A percentile compares a stretch with the other conserved stretches of the same genome.
These are phyloP conservation scores for Potamarius usumacintae DNA, from an alignment of 2,113 vertebrate species.

Conservation along the genomic window DNA sequence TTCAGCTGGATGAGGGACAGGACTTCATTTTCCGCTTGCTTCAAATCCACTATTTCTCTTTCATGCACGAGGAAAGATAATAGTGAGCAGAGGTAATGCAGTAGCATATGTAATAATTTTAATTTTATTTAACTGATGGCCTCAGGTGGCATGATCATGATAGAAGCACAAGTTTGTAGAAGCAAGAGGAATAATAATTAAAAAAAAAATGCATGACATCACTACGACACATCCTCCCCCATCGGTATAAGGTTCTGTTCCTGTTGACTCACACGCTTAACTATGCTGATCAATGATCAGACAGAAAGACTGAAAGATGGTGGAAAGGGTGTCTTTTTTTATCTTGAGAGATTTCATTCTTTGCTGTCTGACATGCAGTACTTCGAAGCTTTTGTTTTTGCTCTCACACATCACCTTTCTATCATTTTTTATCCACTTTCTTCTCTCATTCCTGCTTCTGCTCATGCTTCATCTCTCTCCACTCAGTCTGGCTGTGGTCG, in stretches of 20 bases:
- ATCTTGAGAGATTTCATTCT: constrained; percentile 5
- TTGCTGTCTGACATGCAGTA: neutral
- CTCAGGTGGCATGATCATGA: neutral
- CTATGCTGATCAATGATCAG: constrained; percentile 3
- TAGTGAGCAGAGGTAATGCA: constrained; percentile 3
- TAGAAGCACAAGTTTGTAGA: neutral
- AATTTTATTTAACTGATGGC: constrained; percentile 24
- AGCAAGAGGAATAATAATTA: neutral
- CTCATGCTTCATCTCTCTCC: neutral
- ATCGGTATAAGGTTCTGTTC: neutral
- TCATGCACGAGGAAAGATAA: constrained; percentile 17
- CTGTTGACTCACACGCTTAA: constrained; percentile 3
- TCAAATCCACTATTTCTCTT: constrained; percentile 8
- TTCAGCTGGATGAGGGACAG: constrained; percentile 9
- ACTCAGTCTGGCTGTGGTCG: neutral
- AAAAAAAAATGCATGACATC: neutral
- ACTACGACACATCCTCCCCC: neutral
- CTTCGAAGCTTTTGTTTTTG: constrained; percentile 5
- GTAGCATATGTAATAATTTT: neutral
- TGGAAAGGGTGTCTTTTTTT: neutral
- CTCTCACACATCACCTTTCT: neutral
- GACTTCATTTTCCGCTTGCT: constrained; percentile 9
- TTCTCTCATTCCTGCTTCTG: neutral
- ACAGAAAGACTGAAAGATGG: constrained; percentile 1
- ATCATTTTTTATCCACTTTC: neutral